phyloP scores from a whole-genome alignment of 1,140 invertebrate genomes.

The Macrotrachela quadricornifera region DNA sequence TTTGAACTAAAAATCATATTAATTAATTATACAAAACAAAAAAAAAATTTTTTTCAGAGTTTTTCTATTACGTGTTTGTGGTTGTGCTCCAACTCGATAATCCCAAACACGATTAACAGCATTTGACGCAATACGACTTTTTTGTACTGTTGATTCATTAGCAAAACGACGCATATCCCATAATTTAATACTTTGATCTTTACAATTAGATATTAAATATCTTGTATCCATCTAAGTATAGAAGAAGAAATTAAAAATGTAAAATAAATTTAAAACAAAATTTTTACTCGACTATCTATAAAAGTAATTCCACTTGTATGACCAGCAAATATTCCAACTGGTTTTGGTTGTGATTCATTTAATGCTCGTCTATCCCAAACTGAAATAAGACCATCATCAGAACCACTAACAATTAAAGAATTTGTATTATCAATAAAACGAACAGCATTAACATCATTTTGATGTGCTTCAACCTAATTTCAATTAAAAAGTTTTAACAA shows the following conservation, averaged over 20 bases:
- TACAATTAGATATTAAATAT: slow-evolving; percentile 60
- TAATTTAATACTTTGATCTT: slow-evolving; percentile 70
- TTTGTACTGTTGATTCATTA: slow-evolving; percentile 29
- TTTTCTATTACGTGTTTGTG: no score
- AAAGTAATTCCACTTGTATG: slow-evolving; percentile 63
- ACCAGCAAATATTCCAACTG: slow-evolving; percentile 55
- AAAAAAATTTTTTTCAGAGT: no score
- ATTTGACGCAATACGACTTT: slow-evolving; percentile 9
- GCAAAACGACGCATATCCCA: slow-evolving; percentile 60
- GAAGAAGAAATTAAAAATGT: no score
- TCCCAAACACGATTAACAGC: no score
- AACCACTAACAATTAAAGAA: slow-evolving; percentile 57
- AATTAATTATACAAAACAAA: no score
- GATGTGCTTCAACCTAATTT: slow-evolving; percentile 43
- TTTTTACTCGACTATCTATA: slow-evolving; percentile 44
- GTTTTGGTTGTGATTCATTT: slow-evolving; percentile 38
- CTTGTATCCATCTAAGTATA: slow-evolving; percentile 42
- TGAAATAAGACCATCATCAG: slow-evolving; percentile 54
- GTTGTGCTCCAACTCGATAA: no score
- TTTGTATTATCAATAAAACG: slow-evolving; percentile 54
- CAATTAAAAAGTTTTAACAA: not conserved
- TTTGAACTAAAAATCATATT: not conserved
- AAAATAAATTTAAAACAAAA: not conserved
- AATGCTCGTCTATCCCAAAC: slow-evolving; percentile 59
- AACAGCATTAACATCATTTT: slow-evolving; percentile 59